Conservation (phyloP, 2,888 invertebrate genomes). For the Chloromyia formosa region DNA sequence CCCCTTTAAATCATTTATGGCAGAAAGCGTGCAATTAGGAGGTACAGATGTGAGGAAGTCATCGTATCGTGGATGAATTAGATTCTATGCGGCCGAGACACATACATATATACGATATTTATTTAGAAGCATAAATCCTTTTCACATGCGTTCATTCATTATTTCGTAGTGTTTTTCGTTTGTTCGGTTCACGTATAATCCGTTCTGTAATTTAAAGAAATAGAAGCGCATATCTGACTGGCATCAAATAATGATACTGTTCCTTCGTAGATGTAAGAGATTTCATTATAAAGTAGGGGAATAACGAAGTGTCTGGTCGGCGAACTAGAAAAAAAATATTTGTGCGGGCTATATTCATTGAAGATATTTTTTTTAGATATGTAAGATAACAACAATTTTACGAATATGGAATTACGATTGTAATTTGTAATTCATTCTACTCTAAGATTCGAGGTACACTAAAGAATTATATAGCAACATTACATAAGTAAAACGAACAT, state of each 20-base stretch:
- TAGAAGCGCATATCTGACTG: conserved; percentile 27
- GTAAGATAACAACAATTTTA: conserved; percentile 34
- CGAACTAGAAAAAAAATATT: neutral
- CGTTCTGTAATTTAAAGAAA: too few species aligned
- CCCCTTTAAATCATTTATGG: too few species aligned
- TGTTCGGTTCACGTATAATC: too few species aligned
- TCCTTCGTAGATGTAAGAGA: conserved; percentile 38
- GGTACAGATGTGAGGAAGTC: too few species aligned
- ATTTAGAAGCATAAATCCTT: neutral
- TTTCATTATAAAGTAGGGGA: neutral
- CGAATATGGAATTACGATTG: neutral
- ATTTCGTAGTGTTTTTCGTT: too few species aligned
- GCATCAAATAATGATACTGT: conserved; percentile 42
- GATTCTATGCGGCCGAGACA: too few species aligned
- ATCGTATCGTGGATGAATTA: too few species aligned
- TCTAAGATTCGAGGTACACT: conserved; percentile 8
- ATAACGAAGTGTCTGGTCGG: neutral
- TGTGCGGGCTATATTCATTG: neutral
- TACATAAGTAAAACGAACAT: neutral
- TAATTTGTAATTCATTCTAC: neutral
- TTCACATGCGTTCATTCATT: too few species aligned
- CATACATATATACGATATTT: too few species aligned
- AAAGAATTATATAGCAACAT: conserved; percentile 14
- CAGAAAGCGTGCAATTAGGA: too few species aligned
- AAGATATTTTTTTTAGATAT: conserved; percentile 33